Conservation (phyloP, 2,113 vertebrate species). For the Oriolus oriolus region DNA sequence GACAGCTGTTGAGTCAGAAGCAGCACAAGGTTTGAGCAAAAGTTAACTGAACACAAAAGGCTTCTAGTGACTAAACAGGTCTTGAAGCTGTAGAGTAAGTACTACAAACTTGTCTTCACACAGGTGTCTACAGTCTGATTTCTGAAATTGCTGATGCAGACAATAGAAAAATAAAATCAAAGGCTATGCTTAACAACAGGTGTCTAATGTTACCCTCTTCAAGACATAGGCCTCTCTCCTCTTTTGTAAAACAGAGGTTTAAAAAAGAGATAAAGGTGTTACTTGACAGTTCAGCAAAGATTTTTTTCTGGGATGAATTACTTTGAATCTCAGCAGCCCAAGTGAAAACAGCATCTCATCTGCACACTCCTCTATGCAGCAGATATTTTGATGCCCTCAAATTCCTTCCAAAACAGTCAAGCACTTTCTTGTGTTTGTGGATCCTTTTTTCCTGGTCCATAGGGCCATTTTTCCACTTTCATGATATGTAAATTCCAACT, state of each 20-base stretch:
- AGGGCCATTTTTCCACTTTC: neutral
- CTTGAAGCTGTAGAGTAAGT: neutral
- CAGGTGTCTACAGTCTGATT: neutral
- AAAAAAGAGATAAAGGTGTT: neutral
- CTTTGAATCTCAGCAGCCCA: neutral
- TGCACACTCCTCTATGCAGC: neutral
- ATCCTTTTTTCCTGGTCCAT: neutral
- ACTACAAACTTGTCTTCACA: neutral
- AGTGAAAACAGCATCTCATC: neutral
- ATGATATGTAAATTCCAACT: neutral
- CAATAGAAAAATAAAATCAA: neutral
- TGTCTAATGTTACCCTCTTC: neutral
- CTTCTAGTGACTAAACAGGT: neutral
- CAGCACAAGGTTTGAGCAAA: neutral
- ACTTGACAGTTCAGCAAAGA: neutral
- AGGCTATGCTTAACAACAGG: neutral
- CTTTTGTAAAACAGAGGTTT: neutral
- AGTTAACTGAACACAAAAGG: neutral
- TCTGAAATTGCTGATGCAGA: neutral
- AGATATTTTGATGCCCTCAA: neutral
- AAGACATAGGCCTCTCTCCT: neutral
- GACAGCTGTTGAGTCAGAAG: neutral
- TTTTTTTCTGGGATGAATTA: neutral
- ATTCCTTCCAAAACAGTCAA: neutral
- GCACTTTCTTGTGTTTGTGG: neutral